Percentiles rank a stretch among this genome's conserved stretches.
Conservation (phyloP, 1,140 invertebrate genomes). For the Stenopsyche tienmushanensis region DNA sequence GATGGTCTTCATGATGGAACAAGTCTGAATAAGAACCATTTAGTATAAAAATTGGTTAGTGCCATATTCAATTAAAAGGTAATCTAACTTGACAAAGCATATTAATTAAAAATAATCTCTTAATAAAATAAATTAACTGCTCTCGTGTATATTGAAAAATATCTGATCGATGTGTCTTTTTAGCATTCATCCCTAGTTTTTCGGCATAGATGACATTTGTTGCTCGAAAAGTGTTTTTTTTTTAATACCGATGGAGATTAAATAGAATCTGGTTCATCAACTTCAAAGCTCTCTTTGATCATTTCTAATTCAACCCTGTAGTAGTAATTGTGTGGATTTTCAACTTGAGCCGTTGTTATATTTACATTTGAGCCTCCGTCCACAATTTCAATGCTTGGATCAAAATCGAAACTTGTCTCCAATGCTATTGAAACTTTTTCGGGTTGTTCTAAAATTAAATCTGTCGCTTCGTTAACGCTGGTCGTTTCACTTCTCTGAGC, state of each 20-base stretch:
- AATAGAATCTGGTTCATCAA: slow-evolving; percentile 25
- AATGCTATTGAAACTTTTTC: slow-evolving; percentile 19
- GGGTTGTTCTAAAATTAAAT: background rate
- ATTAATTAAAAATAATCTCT: no score
- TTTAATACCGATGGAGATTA: slow-evolving; percentile 1
- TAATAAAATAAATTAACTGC: no score
- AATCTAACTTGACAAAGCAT: no score
- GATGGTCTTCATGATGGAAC: no score
- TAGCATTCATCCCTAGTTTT: no score
- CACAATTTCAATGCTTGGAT: background rate
- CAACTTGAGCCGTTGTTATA: slow-evolving; percentile 12
- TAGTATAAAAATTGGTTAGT: no score
- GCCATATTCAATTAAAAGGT: no score
- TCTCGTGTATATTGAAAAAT: no score
- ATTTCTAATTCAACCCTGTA: slow-evolving; percentile 38
- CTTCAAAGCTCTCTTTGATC: slow-evolving; percentile 40
- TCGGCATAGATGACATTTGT: no score
- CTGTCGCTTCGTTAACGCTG: background rate
- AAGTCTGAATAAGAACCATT: no score
- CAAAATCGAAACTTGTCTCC: slow-evolving; percentile 37
- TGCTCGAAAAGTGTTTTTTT: background rate
- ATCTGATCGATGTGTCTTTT: no score
- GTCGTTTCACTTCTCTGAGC: background rate
- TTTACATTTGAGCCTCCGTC: background rate
- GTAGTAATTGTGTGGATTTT: slow-evolving; percentile 27